phyloP scores from a whole-genome alignment of 2,797 vertebrate genomes.

The Fratercula arctica region DNA sequence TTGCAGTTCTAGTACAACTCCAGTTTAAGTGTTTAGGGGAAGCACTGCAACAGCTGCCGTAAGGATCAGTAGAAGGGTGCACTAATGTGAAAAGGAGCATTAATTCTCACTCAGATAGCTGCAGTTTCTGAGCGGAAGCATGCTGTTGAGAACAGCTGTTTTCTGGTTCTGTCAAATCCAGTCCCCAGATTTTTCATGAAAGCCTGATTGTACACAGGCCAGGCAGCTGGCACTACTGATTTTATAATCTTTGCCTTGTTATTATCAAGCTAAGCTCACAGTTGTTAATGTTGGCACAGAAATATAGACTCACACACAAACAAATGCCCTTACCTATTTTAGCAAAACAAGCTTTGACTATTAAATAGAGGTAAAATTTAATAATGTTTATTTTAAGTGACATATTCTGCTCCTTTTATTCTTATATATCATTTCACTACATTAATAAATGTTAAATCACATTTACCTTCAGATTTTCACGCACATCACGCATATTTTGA shows the following conservation, averaged over 20 bases:
- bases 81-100: not conserved
- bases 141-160: conserved; percentile 37
- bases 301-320: not conserved
- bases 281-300: conserved; percentile 24
- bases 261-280: conserved; percentile 1
- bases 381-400: not conserved
- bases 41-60: conserved; percentile 2
- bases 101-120: not conserved
- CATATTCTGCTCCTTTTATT: not conserved
- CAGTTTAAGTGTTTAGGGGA: not conserved
- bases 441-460: not conserved
- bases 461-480: not conserved
- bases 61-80: not conserved
- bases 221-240: conserved; percentile 34
- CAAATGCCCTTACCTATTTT: not conserved
- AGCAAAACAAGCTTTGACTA: not conserved
- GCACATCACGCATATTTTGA: not conserved
- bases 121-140: not conserved
- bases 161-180: conserved; percentile 1
- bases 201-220: conserved; percentile 27
- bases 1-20: not conserved
- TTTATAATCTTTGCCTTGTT: conserved; percentile 26
- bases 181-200: conserved; percentile 37
- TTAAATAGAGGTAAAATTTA: not conserved
- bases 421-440: not conserved